These are phyloP conservation scores for Sclerurus mexicanus DNA, from an alignment of 2,113 vertebrate species.

Conservation along the genomic window DNA sequence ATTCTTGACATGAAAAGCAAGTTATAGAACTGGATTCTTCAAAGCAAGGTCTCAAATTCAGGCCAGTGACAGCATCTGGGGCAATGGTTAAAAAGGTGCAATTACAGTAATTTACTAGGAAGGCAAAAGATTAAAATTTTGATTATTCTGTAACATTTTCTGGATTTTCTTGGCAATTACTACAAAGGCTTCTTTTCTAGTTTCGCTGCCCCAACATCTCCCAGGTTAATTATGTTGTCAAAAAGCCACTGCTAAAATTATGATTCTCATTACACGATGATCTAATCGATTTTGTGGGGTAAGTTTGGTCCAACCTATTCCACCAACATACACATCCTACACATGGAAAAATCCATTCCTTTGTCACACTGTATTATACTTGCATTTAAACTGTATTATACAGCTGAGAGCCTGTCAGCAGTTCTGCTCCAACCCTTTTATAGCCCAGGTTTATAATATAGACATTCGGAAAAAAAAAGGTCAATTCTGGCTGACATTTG, in stretches of 20 bases:
- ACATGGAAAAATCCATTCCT: conserved; percentile 11
- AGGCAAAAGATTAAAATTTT: conserved; percentile 5
- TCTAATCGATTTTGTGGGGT: conserved; percentile 39
- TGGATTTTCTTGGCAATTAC: conserved; percentile 15
- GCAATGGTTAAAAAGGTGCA: not conserved
- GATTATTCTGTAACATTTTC: conserved; percentile 4
- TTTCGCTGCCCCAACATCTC: conserved; percentile 15
- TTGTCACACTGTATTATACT: not conserved
- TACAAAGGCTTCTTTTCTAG: not conserved
- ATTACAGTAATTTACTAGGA: not conserved
- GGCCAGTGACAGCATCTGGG: not conserved
- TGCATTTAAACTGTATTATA: not conserved
- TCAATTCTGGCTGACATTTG: not conserved
- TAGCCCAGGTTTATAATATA: not conserved
- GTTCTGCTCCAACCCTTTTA: not conserved
- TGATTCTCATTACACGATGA: conserved; percentile 45
- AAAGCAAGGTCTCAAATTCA: not conserved
- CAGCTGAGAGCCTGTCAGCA: not conserved
- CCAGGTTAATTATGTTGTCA: conserved; percentile 62
- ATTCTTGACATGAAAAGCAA: not conserved
- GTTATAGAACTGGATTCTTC: not conserved
- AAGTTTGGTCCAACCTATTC: not conserved
- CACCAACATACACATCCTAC: not conserved
- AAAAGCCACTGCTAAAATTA: conserved; percentile 30
- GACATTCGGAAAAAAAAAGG: not conserved